Conservation (phyloP, 2,888 invertebrate genomes). For the Caenorhabditis afra region DNA sequence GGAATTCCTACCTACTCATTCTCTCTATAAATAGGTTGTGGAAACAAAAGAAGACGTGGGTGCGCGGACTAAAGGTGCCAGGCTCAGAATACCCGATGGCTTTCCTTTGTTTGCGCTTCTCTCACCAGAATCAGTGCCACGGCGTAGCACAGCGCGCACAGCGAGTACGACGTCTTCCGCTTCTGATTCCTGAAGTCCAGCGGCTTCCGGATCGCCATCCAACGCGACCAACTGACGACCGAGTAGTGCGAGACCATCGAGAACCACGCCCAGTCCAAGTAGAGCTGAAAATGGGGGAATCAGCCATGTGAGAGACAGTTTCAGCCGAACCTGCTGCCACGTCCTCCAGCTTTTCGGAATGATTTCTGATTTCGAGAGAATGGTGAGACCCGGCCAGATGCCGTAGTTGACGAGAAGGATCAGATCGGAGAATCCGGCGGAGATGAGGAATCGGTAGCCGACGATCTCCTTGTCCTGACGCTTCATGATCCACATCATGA, state of each 20-base stretch:
- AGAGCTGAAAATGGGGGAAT: constrained; percentile 62
- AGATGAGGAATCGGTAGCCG: constrained; percentile 78
- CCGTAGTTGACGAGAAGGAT: constrained; percentile 76
- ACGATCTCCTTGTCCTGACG: constrained; percentile 77
- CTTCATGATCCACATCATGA: constrained; percentile 74
- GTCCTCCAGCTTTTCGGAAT: constrained; percentile 68
- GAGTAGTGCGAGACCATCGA: constrained; percentile 78
- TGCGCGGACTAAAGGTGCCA: constrained; percentile 30
- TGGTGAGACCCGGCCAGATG: constrained; percentile 77
- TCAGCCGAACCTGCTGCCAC: constrained; percentile 71
- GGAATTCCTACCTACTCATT: background rate
- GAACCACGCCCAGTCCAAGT: constrained; percentile 79
- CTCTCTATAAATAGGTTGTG: constrained; percentile 16
- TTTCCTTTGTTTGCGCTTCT: constrained; percentile 32
- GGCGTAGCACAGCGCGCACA: constrained; percentile 73
- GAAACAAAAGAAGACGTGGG: constrained; percentile 30
- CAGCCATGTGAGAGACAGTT: background rate
- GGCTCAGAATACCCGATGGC: constrained; percentile 32
- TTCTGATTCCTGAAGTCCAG: constrained; percentile 72
- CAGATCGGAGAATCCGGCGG: constrained; percentile 73
- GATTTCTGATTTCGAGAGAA: constrained; percentile 75
- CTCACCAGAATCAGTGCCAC: constrained; percentile 74
- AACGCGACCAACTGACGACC: constrained; percentile 76
- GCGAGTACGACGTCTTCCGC: constrained; percentile 65
- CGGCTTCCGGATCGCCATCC: constrained; percentile 75